phyloP scores from a whole-genome alignment of 2,797 vertebrate species.

The Toxotes lorentzi region DNA sequence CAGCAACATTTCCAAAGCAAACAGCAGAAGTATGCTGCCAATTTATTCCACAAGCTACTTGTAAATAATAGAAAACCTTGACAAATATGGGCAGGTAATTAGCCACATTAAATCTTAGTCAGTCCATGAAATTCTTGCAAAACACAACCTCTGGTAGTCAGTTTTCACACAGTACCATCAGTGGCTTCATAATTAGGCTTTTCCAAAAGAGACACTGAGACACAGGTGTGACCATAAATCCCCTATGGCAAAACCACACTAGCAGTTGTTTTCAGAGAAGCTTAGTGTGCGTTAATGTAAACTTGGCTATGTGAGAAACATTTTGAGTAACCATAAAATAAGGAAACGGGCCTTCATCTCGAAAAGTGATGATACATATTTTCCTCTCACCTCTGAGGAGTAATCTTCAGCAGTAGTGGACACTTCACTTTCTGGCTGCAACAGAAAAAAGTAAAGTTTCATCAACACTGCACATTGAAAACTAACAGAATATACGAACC shows the following conservation, averaged over 20 bases:
- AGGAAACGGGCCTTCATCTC: not conserved
- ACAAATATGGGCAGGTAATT: not conserved
- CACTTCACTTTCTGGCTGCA: conserved; percentile 95
- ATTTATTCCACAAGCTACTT: not conserved
- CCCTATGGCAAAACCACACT: not conserved
- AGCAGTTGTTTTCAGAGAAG: not conserved
- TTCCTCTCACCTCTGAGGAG: conserved; percentile 92
- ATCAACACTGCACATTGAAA: conserved; percentile 16
- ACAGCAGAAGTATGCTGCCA: not conserved
- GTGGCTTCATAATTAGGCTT: not conserved
- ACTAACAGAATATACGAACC: not conserved
- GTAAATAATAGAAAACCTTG: not conserved
- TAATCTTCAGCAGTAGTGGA: conserved; percentile 95
- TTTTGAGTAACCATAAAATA: not conserved
- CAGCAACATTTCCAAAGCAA: conserved; percentile 3
- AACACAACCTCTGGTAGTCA: not conserved
- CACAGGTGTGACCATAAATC: not conserved
- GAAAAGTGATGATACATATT: not conserved
- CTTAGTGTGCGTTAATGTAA: not conserved
- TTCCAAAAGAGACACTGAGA: not conserved
- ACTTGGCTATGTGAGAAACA: not conserved
- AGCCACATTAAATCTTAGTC: not conserved
- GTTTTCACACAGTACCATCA: not conserved
- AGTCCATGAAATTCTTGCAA: not conserved
- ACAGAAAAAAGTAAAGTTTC: conserved; percentile 59